Base-by-base conservation (phyloP, 2,888 invertebrate species). In the Pyralis farinalis region DNA sequence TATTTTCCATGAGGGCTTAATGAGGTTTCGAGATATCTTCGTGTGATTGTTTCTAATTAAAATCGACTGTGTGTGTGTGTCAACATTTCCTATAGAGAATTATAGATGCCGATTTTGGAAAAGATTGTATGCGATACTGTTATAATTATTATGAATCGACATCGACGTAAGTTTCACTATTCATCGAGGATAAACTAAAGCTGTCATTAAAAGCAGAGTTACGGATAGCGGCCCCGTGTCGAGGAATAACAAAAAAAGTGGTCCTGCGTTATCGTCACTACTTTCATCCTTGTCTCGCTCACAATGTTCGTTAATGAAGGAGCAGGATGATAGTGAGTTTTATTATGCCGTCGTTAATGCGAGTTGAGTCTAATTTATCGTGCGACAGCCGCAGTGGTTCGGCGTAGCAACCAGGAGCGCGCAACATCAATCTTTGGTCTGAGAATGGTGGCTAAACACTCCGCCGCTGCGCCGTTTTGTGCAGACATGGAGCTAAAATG, bases 281-380 rank as follows among this genome's bases (percentile, higher is more conserved):
- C 67, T 68, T 63, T 54, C 59, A 59, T 85, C 82, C 74, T 76
- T 74, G 68, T 86, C 79, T 62, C 57, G 45, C 77, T 40, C 52
- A 56, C 65, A 64, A 70, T 55, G 45, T 52, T 46, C 34, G 50
- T 40, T 52, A 55, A 63, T 57, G 79, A 71, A 64, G 48, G 76
- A 86, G 75, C 59, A 64, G 73, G 82, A 82, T 69, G 69, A 68
- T 60, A 49, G 63, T 63, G 53, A 53, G 72, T 77, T 80, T 79
- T 71, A 75, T 75, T 72, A 71, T 75, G 63, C 67, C 60, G 64
- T 76, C 64, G 71, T 69, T 78, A 81, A 81, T 78, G 77, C 71
- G 77, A 81, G 77, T 77, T 69, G 71, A 69, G 77, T 80, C 81
- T 86, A 87, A 87, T 87, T 87, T 86, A 87, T 86, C 62, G 81